These are phyloP conservation scores for Scopus umbretta DNA, from an alignment of 2,113 vertebrate species.

Conservation along the genomic window DNA sequence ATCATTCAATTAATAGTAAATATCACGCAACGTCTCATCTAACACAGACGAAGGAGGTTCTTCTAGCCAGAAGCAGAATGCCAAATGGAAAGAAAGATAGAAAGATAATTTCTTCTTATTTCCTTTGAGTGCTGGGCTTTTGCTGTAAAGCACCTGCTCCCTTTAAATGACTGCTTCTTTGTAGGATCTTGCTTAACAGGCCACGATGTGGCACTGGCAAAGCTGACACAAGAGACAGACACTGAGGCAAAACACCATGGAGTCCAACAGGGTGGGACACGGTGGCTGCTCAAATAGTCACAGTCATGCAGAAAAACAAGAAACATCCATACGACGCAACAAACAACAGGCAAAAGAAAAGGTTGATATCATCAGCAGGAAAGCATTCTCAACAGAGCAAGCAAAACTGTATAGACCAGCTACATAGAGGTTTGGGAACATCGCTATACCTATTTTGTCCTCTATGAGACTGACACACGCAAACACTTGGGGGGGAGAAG, in stretches of 20 bases:
- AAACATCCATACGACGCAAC: slow-evolving; percentile 70
- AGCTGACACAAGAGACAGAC: slow-evolving; percentile 71
- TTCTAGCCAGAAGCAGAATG: slow-evolving; percentile 36
- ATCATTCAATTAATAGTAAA: background rate
- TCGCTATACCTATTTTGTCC: slow-evolving; percentile 37
- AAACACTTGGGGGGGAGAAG: slow-evolving; percentile 47
- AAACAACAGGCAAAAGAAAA: slow-evolving; percentile 76
- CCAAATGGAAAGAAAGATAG: slow-evolving; percentile 38
- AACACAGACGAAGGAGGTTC: slow-evolving; percentile 29
- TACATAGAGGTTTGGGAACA: slow-evolving; percentile 56
- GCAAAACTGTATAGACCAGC: slow-evolving; percentile 73
- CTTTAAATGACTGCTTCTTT: slow-evolving; percentile 68
- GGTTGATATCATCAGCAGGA: slow-evolving; percentile 72
- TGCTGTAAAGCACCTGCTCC: slow-evolving; percentile 67
- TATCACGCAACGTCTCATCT: slow-evolving; percentile 17
- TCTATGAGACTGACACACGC: slow-evolving; percentile 56
- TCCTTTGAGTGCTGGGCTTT: slow-evolving; percentile 63
- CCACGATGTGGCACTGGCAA: slow-evolving; percentile 69
- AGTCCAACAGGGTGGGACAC: slow-evolving; percentile 67
- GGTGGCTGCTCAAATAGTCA: slow-evolving; percentile 66
- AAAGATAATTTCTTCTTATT: slow-evolving; percentile 51
- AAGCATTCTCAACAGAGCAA: slow-evolving; percentile 68
- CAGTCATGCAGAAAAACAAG: slow-evolving; percentile 72
- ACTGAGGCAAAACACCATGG: slow-evolving; percentile 71
- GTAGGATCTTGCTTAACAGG: slow-evolving; percentile 67